phyloP scores from a whole-genome alignment of 2,113 vertebrate genomes.

The Dipodomys merriami region DNA sequence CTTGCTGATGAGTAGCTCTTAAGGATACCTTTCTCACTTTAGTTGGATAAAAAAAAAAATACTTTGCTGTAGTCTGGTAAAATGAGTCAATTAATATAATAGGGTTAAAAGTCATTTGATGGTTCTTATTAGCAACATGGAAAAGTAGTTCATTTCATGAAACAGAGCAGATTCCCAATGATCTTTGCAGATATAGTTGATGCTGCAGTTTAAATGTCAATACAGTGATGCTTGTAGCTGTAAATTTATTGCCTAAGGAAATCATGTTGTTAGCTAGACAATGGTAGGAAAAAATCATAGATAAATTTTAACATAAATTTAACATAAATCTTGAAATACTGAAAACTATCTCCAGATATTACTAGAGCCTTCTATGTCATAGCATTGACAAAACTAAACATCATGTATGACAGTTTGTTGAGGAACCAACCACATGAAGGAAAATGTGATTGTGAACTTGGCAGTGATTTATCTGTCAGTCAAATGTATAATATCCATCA shows the following conservation, averaged over 20 bases:
- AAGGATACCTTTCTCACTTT: neutral
- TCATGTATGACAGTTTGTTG: neutral
- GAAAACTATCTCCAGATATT: slow-evolving; percentile 6
- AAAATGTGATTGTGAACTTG: slow-evolving; percentile 57
- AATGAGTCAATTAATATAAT: slow-evolving; percentile 11
- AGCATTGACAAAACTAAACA: slow-evolving; percentile 36
- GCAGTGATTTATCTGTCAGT: slow-evolving; percentile 60
- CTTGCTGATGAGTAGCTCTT: neutral
- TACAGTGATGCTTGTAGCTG: neutral
- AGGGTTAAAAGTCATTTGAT: neutral
- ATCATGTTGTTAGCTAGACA: neutral
- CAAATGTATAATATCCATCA: slow-evolving; percentile 60
- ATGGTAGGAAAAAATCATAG: neutral
- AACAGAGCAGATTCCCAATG: neutral
- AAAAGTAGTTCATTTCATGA: slow-evolving; percentile 23
- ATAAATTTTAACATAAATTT: too few species aligned
- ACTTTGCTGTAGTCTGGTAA: slow-evolving; percentile 2
- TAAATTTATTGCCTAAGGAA: neutral
- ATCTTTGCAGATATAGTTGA: neutral
- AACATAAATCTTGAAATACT: slow-evolving; percentile 17
- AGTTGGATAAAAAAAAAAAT: neutral
- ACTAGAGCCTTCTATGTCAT: neutral
- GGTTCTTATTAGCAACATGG: neutral
- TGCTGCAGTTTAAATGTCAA: neutral
- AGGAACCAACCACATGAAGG: neutral